Evolutionary conservation across 2,888 invertebrate genomes (phyloP), one percentile per base, ranked within the genome.

Genomic region (Synanthedon vespiformis): DNA sequence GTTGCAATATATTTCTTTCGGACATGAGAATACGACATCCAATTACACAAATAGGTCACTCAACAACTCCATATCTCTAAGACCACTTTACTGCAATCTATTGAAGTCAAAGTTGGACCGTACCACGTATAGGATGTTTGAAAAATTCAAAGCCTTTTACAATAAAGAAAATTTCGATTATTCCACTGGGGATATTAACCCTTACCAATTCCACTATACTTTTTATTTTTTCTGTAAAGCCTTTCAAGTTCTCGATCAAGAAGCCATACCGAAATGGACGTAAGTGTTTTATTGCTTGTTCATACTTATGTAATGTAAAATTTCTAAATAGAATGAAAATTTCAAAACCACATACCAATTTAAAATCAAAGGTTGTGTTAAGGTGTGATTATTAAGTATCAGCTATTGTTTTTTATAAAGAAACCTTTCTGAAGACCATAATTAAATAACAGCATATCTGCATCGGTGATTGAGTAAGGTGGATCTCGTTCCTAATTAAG

Each of bases 151-250:
- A 59, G 55, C 59, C 2, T 65, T 67, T 57, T 70, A 68, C 27
- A 68, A 77, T 50, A 77, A 78, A 65, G 67, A 72, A 3, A 55
- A 63, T 49, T 61, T 56, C 22, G 67, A 79, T 56, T 74, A 60
- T 54, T 63, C 66, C 2, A 52, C 55, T 8, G 74, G 69, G 48
- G 53, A 67, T 51, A 57, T 81, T 1, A 64, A 78, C 57, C 75
- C 80, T 6, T 69, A 66, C 55, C 61, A 73, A 53, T 81, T 72
- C 64, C 73, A 82, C 58, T 56, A 56, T 44, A 67, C 61, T 5
- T 77, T 77, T 52, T 74, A 70, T 58, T 59, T 59, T 40, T 5
- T 72, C 1, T 56, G 68, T n/a, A 73, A 67, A 52, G 53, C 56
- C 4, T 81, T 72, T 60, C 67, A 71, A 58, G 68, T 81, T 2